Evolutionary conservation across 1,140 invertebrate genomes (phyloP), one percentile per base, ranked within the genome.

Genomic region (Periplaneta americana): DNA sequence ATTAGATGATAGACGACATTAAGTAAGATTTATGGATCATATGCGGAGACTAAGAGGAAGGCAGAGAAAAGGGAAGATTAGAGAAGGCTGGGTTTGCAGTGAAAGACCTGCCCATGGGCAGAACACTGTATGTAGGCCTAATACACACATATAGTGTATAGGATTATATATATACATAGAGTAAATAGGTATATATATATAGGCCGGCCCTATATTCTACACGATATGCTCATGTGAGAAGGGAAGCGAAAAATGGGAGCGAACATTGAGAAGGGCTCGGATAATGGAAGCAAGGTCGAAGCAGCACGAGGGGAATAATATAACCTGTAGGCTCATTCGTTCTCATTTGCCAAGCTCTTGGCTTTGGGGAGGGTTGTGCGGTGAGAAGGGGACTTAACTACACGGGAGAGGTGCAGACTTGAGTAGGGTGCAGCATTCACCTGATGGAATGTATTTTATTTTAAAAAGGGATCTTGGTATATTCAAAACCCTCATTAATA

Each of bases 261-360:
- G 39, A 48, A 48, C n/a, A 22, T 15, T 48, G 39, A 48, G 17
- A 15, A 78, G 33, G 13, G 77, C n/a, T 78, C 28, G 17, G 36
- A 78, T 78, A 48, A 32, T 36, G 77, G n/a, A 78, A 34, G 34
- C 13, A 32, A 48, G 77, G 77, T 36, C 34, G 75, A 28, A 31
- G 22, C 18, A 37, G 31, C 10, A 31, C 17, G 13, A 32, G 75
- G 75, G 28, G 75, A 78, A 3, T 28, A 28, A 39, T n/a, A n/a
- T 78, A 78, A 78, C 77, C 35, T 78, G 35, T 39, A 78, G 77
- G 33, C 77, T 78, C 34, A 78, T 78, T 34, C 77, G 17, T 37
- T 37, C 77, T 78, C 77, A 78, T 78, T 78, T 78, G 35, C 36
- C 77, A 78, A 78, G 34, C 28, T 34, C 77, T 17, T 28, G 77